Evolutionary conservation across 2,797 vertebrate genomes (phyloP).

Genomic region (Channallabes apus): DNA sequence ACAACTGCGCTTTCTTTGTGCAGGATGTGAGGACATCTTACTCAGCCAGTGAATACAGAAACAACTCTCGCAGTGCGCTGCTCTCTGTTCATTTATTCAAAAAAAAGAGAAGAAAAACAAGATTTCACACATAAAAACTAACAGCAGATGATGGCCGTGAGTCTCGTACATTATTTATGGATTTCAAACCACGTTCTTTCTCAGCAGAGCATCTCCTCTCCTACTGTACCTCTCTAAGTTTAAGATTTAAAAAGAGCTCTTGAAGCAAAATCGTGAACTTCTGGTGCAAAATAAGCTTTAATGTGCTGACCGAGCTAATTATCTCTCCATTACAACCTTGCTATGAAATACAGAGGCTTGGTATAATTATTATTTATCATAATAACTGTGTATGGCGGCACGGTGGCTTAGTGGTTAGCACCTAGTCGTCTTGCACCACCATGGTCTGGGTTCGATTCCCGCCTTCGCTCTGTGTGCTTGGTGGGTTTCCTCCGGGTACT

Average conservation of each 20-base stretch:
- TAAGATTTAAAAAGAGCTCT: constrained; percentile 1
- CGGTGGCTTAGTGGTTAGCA: too few relatives aligned
- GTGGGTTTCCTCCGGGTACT: too few relatives aligned
- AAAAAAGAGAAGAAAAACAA: neutral
- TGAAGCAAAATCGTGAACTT: neutral
- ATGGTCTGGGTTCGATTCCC: too few relatives aligned
- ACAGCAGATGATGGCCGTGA: neutral
- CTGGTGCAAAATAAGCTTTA: neutral
- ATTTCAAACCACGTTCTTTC: neutral
- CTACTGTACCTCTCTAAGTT: neutral
- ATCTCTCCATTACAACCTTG: neutral
- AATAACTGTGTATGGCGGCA: too few relatives aligned
- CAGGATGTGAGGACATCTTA: neutral
- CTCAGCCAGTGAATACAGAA: neutral
- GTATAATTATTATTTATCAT: too few relatives aligned
- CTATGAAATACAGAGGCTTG: neutral
- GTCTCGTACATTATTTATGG: neutral
- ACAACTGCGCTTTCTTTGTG: neutral
- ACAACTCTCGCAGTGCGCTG: neutral
- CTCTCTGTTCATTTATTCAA: neutral
- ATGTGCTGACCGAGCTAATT: neutral
- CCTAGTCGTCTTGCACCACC: too few relatives aligned
- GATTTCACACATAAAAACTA: neutral
- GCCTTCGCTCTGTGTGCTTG: too few relatives aligned
- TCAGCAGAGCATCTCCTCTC: neutral